Conservation (phyloP, 2,797 vertebrate species). For the Tenualosa thibaudeaui region DNA sequence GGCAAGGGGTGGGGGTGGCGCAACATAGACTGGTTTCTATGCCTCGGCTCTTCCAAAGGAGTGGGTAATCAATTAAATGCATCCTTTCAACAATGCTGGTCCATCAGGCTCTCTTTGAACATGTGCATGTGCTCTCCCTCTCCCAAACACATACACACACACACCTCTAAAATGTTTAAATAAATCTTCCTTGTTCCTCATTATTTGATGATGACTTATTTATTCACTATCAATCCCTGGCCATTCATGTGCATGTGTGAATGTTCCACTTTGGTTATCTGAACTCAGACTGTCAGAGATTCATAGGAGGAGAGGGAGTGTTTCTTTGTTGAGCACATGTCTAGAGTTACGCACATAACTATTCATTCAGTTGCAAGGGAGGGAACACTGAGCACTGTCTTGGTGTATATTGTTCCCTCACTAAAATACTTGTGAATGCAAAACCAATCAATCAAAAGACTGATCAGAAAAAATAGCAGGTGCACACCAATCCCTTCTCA, state of each 20-base stretch:
- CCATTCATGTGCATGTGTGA: background rate
- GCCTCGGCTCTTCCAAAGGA: slow-evolving; percentile 49
- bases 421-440: no score
- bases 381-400: background rate
- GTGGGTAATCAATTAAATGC: slow-evolving; percentile 60
- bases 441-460: no score
- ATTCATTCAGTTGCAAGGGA: no score
- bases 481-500: background rate
- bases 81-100: slow-evolving; percentile 47
- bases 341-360: no score
- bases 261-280: no score
- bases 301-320: background rate
- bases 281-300: no score
- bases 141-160: slow-evolving; percentile 14
- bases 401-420: background rate
- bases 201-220: background rate
- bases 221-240: background rate
- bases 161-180: background rate
- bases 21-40: slow-evolving; percentile 37
- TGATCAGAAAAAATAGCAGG: background rate
- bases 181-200: background rate
- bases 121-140: slow-evolving; percentile 23
- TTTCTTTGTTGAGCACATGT: background rate
- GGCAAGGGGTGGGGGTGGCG: slow-evolving; percentile 35
- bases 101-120: slow-evolving; percentile 47